Base-by-base conservation (phyloP, 2,797 vertebrate genomes). In the Galaxias olidus region DNA sequence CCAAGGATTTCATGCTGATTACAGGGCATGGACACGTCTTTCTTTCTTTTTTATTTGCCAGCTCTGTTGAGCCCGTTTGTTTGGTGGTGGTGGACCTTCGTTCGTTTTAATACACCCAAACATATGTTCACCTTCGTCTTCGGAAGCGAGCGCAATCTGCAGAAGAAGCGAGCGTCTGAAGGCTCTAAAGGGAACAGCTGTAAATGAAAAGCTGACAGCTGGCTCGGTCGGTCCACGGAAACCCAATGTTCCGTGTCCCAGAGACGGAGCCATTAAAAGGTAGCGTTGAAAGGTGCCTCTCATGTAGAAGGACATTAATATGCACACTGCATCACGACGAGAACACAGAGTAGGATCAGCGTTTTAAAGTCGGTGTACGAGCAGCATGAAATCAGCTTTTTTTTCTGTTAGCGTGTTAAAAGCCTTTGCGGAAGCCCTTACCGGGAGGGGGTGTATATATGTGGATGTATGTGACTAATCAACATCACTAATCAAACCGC, bases 41-140 rank as follows among this genome's bases (percentile, higher is more conserved):
- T 69, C 75, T 66, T 11, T 18, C 4, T 6, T 43, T n/a, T 45
- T 75, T 72, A 53, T 66, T 61, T 63, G 65, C 59, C 67, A 63
- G 71, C 65, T 77, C 63, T 74, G 68, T 69, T 74, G 70, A 78
- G 76, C 73, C 67, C 68, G 72, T 71, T 72, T 68, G 73, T 59
- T 72, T 59, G 20, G 58, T 63, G 20, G 58, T 63, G 44, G 61
- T 63, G 66, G 81, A 64, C 59, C 57, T 66, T 77, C 61, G 70
- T 73, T 65, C 69, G 72, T 85, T 85, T 78, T 76, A 81, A n/a
- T 78, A 78, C 79, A 66, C 73, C 72, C 73, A 51, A 88, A 82
- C 88, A 88, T 84, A 84, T 88, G 84, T 86, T 90, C 86, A 79
- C 82, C 75, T 82, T 69, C 61, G 68, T 74, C 75, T 81, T 88